Evolutionary conservation across 2,888 invertebrate genomes (phyloP).

Genomic region (Geophilus truncorum): DNA sequence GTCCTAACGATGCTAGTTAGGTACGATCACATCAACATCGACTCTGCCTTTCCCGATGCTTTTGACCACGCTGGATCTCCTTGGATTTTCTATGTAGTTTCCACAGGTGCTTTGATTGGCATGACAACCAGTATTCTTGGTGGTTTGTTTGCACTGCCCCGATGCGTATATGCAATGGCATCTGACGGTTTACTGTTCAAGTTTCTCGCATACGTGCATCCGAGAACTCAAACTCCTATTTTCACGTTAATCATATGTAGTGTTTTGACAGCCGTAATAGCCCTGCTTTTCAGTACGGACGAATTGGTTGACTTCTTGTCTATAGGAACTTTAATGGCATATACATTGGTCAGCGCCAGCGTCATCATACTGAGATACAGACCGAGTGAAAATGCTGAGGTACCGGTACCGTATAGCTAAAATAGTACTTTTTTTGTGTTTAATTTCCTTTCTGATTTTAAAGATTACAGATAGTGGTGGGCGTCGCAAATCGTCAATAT

Average conservation of each 20-base stretch:
- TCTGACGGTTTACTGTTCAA: constrained; percentile 78
- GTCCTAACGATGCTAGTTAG: constrained; percentile 77
- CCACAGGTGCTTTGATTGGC: constrained; percentile 82
- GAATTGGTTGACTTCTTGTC: constrained; percentile 93
- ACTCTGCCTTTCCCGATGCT: constrained; percentile 72
- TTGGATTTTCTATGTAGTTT: constrained; percentile 79
- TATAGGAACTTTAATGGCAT: constrained; percentile 73
- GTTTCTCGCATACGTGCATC: constrained; percentile 69
- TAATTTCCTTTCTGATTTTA: neutral
- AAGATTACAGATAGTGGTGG: constrained; percentile 50
- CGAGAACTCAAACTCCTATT: constrained; percentile 76
- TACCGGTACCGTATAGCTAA: neutral
- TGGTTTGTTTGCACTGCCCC: constrained; percentile 75
- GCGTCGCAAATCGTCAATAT: constrained; percentile 41
- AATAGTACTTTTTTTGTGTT: neutral
- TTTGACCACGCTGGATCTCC: constrained; percentile 67
- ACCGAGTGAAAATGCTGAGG: constrained; percentile 48
- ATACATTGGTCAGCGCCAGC: constrained; percentile 87
- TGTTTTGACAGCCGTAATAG: constrained; percentile 68
- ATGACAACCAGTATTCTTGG: constrained; percentile 85
- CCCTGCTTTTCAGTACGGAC: constrained; percentile 78
- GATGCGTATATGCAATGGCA: constrained; percentile 87
- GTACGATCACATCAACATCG: constrained; percentile 59
- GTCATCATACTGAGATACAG: constrained; percentile 80
- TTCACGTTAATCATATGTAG: constrained; percentile 71